Percentiles rank a stretch among this genome's conserved stretches.
phyloP scores from a whole-genome alignment of 2,888 invertebrate genomes.

The Rotaria socialis region DNA sequence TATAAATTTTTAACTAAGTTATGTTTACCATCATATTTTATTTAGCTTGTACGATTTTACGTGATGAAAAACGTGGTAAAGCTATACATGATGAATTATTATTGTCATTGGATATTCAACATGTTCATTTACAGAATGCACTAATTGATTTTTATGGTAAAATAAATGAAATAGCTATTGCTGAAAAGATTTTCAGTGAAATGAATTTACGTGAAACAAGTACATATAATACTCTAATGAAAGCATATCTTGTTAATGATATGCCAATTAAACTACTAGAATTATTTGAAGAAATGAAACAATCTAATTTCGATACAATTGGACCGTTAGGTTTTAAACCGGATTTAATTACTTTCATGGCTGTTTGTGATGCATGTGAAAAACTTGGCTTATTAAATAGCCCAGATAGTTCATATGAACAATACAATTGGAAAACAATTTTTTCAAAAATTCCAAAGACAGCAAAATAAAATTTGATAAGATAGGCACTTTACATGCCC shows the following conservation, averaged over 20 bases:
- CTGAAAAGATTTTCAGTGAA: background rate
- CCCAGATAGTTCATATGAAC: background rate
- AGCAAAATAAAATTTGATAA: background rate
- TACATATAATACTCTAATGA: background rate
- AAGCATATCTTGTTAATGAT: background rate
- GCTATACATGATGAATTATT: background rate
- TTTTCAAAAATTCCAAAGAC: background rate
- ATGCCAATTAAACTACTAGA: background rate
- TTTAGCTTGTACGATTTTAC: background rate
- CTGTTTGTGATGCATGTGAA: slow-evolving; percentile 9
- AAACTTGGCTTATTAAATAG: background rate
- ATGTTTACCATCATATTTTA: background rate
- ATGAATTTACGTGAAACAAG: slow-evolving; percentile 22
- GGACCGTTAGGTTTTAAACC: background rate
- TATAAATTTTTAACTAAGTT: background rate
- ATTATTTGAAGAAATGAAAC: background rate
- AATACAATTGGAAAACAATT: background rate
- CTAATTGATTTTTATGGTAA: slow-evolving; percentile 21
- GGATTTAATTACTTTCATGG: slow-evolving; percentile 5
- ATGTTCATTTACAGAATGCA: slow-evolving; percentile 9
- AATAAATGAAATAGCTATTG: background rate
- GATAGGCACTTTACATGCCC: no score
- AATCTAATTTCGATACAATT: background rate
- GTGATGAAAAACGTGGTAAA: background rate
- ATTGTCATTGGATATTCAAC: background rate